Evolutionary conservation across 2,888 invertebrate genomes (phyloP).

Genomic region (Gryllus longicercus): DNA sequence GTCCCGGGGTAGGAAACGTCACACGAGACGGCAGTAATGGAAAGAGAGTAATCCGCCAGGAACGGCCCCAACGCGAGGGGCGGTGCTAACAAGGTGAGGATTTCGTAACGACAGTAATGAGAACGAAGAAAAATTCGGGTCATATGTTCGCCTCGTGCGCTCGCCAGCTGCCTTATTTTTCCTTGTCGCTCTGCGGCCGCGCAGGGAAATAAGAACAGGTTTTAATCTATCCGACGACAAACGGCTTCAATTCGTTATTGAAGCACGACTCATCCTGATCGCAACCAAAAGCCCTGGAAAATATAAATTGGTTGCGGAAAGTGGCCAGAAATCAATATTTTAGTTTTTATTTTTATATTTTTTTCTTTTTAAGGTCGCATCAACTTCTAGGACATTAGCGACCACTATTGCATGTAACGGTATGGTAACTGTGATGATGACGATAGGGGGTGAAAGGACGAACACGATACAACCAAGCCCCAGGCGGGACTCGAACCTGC

Average conservation of each 20-base stretch:
- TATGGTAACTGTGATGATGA: too few relatives aligned
- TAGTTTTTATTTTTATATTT: too few relatives aligned
- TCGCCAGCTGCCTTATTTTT: not conserved
- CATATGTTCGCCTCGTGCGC: not conserved
- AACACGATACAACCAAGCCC: too few relatives aligned
- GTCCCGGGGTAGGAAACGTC: not conserved
- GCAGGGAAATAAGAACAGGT: not conserved
- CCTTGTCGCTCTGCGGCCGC: not conserved
- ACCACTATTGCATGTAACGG: too few relatives aligned
- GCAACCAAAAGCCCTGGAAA: too few relatives aligned
- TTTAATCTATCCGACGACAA: conserved; percentile 2
- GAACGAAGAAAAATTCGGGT: conserved; percentile 9
- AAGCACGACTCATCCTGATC: too few relatives aligned
- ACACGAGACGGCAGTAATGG: not conserved
- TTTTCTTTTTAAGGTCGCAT: too few relatives aligned
- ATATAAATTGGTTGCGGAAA: too few relatives aligned
- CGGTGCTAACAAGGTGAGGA: not conserved
- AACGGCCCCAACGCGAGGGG: not conserved
- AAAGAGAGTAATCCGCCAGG: not conserved
- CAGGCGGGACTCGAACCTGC: too few relatives aligned
- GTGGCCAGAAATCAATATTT: too few relatives aligned
- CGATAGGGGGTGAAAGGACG: too few relatives aligned
- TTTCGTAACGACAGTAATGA: not conserved
- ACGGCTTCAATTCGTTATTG: not conserved
- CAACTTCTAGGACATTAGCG: too few relatives aligned